Conservation (phyloP, 1,140 invertebrate species). For the Drosophila sechellia region DNA sequence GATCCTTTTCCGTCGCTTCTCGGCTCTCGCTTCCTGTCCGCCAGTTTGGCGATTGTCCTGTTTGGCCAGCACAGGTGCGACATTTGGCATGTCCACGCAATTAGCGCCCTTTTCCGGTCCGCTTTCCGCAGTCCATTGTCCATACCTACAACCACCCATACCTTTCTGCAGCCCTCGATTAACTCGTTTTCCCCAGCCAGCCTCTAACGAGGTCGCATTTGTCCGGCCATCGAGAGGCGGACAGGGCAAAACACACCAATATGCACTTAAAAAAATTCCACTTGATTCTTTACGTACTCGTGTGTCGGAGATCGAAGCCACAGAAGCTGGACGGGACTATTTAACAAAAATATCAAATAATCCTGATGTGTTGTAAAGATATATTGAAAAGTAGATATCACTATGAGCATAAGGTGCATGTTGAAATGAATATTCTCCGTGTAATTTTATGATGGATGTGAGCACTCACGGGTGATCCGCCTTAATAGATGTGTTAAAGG, state of each 20-base stretch:
- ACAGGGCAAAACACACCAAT: conserved; percentile 1
- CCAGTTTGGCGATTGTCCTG: conserved; percentile 15
- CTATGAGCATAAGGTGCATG: conserved; percentile 31
- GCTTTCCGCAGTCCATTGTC: neutral
- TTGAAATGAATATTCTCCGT: conserved; percentile 12
- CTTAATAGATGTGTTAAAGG: conserved; percentile 8
- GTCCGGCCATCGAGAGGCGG: conserved; percentile 25
- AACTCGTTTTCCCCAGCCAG: conserved; percentile 54
- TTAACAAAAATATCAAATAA: too few relatives aligned
- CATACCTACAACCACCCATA: neutral
- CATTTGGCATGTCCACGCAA: conserved; percentile 78
- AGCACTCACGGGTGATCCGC: neutral
- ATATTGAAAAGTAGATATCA: too few relatives aligned
- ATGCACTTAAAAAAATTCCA: neutral
- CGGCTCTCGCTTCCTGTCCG: neutral
- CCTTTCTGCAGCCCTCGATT: conserved; percentile 47
- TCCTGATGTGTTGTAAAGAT: too few relatives aligned
- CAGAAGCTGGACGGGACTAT: too few relatives aligned
- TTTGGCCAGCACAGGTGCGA: conserved; percentile 64
- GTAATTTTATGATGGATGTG: conserved; percentile 66
- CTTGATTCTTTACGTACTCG: too few relatives aligned
- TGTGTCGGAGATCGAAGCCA: too few relatives aligned
- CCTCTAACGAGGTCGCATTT: conserved; percentile 54
- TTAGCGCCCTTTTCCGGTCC: conserved; percentile 57
- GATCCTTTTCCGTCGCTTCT: conserved; percentile 16